A percentile compares a stretch with the other conserved stretches of the same genome.
phyloP scores from a whole-genome alignment of 1,140 invertebrate genomes.

The Euura saliciscinereae region DNA sequence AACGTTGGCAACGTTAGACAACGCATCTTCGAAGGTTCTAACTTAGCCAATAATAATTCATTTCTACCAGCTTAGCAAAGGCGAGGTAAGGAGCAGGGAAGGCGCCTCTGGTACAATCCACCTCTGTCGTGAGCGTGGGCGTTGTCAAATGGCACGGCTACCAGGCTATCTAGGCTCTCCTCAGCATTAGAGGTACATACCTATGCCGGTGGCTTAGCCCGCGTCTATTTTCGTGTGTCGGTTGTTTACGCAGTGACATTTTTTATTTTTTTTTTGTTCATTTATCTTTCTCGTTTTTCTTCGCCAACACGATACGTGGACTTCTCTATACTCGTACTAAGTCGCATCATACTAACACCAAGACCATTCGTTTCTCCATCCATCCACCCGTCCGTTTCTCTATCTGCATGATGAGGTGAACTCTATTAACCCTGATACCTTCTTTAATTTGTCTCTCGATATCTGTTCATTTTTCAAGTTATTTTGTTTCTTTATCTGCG shows the following conservation, averaged over 20 bases:
- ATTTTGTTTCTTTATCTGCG: no score
- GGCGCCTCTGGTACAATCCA: conserved; percentile 3
- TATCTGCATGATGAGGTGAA: no score
- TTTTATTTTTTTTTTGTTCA: not conserved
- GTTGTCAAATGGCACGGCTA: not conserved
- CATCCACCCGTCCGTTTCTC: no score
- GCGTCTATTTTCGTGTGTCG: not conserved
- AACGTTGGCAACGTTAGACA: not conserved
- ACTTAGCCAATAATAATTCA: conserved; percentile 7
- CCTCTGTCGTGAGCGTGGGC: not conserved
- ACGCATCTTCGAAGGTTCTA: not conserved
- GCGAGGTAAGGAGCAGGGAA: not conserved
- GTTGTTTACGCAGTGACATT: conserved; percentile 4
- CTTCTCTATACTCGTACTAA: no score
- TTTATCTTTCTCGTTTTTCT: no score
- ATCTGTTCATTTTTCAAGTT: no score
- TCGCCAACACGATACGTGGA: no score
- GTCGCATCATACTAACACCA: no score
- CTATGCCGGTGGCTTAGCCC: not conserved
- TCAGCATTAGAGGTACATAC: not conserved
- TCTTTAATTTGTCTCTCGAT: no score
- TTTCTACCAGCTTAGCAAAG: not conserved
- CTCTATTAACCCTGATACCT: no score
- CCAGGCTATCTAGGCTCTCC: not conserved
- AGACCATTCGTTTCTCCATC: no score